phyloP scores from a whole-genome alignment of 2,797 vertebrate genomes.

The Oryzias sinensis region DNA sequence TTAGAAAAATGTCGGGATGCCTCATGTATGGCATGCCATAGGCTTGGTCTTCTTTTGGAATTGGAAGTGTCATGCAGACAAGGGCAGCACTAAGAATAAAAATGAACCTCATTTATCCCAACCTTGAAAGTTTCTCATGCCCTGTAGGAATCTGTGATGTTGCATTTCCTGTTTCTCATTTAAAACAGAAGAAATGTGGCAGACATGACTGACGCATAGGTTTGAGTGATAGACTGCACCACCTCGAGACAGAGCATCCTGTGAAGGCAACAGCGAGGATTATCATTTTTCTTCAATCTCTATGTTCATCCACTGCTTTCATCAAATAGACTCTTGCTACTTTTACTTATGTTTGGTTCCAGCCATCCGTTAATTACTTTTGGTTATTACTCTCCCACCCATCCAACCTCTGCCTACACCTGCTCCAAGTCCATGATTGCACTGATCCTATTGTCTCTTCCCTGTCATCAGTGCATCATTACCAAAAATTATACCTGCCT shows the following conservation, averaged over 20 bases:
- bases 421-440: constrained; percentile 26
- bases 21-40: not conserved
- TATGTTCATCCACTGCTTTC: constrained; percentile 10
- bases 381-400: constrained; percentile 9
- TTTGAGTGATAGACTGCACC: constrained; percentile 40
- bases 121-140: constrained; percentile 3
- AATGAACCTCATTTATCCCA: constrained; percentile 11
- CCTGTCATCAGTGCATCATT: constrained; percentile 38
- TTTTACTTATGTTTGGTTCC: constrained; percentile 13
- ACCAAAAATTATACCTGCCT: constrained; percentile 21
- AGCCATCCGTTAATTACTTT: constrained; percentile 20
- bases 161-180: constrained; percentile 9
- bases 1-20: not conserved
- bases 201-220: constrained; percentile 22
- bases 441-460: constrained; percentile 23
- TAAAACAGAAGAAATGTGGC: constrained; percentile 18
- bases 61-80: not conserved
- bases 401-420: constrained; percentile 14
- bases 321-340: constrained; percentile 29
- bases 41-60: not conserved
- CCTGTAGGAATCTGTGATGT: constrained; percentile 14
- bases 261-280: constrained; percentile 16
- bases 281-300: constrained; percentile 21
- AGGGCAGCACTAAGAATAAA: constrained; percentile 4
- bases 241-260: constrained; percentile 36